Base-by-base conservation (phyloP, 2,888 invertebrate genomes). In the Xiphydria camelus region DNA sequence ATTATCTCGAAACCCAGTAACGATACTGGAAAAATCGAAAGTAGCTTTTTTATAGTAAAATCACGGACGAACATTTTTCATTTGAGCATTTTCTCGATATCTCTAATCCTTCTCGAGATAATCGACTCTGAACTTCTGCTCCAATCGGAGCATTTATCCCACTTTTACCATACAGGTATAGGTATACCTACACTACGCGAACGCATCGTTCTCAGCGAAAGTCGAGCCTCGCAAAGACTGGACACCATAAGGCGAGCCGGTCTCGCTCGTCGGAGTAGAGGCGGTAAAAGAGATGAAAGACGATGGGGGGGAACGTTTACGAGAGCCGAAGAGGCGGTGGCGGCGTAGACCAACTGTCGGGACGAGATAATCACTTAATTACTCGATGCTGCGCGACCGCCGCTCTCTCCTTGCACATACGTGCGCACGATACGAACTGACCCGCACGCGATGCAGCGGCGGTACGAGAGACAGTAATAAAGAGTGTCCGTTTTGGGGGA, bases 291-390 rank as follows among this genome's bases (percentile, higher is more conserved):
- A n/a, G 23, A 23, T 34, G 14, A 39, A 42, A 46, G 23, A 39
- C 19, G 35, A 33, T 39, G 45, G 43, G n/a, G n/a, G n/a, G n/a
- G n/a, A n/a, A n/a, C n/a, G n/a, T n/a, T n/a, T n/a, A n/a, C n/a
- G n/a, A n/a, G n/a, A n/a, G n/a, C n/a, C n/a, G n/a, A n/a, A n/a
- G n/a, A n/a, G n/a, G n/a, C n/a, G n/a, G n/a, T n/a, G n/a, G n/a
- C n/a, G n/a, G n/a, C n/a, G n/a, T n/a, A n/a, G 59, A 49, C 55
- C 60, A 58, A 63, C 57, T 57, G 60, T 63, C 57, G 51, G 46
- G 51, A 66, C 51, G 57, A 64, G 64, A 66, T 66, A 62, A 66
- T 64, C 63, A 61, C 64, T 66, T 66, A 66, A 66, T 66, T 66
- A 64, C 55, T 52, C 45, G 55, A 34, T 34, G 12, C 18, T n/a